Percentiles rank a stretch among this genome's conserved stretches.
These are phyloP conservation scores for Cephonodes hylas DNA, from an alignment of 2,888 invertebrate species.

Conservation along the genomic window DNA sequence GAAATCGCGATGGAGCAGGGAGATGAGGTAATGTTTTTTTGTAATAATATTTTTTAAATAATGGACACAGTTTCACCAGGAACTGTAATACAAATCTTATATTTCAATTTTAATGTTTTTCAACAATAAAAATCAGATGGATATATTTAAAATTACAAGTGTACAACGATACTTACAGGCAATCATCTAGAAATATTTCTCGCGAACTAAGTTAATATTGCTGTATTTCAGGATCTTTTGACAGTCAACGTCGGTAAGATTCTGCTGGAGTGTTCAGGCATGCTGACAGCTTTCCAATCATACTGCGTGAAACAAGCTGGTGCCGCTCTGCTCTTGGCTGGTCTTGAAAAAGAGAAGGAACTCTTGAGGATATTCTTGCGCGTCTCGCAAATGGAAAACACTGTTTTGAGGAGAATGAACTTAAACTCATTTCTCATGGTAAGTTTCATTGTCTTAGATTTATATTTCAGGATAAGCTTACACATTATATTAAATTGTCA, in stretches of 20 bases:
- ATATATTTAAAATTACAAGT: no score
- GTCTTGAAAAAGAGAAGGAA: slow-evolving; percentile 97
- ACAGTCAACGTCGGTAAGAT: slow-evolving; percentile 95
- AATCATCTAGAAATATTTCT: no score
- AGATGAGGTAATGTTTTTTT: slow-evolving; percentile 76
- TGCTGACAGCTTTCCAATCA: slow-evolving; percentile 96
- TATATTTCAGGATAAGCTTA: no score
- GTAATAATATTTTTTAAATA: background rate
- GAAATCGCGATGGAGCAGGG: slow-evolving; percentile 92
- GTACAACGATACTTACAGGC: no score
- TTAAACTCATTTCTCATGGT: slow-evolving; percentile 99
- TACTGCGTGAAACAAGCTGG: slow-evolving; percentile 97
- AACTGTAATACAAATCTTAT: background rate
- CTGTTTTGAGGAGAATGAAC: slow-evolving; percentile 95
- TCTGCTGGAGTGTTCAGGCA: slow-evolving; percentile 93
- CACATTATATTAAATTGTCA: no score
- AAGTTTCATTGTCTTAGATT: no score
- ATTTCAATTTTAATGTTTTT: no score
- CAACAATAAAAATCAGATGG: no score
- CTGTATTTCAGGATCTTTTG: slow-evolving; percentile 83
- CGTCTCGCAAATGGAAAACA: slow-evolving; percentile 98
- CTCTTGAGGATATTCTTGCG: slow-evolving; percentile 95
- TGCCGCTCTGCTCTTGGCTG: slow-evolving; percentile 92
- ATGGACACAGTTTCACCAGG: no score
- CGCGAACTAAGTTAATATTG: background rate